phyloP scores from a whole-genome alignment of 2,888 invertebrate genomes.

The Callyntrura sp. region DNA sequence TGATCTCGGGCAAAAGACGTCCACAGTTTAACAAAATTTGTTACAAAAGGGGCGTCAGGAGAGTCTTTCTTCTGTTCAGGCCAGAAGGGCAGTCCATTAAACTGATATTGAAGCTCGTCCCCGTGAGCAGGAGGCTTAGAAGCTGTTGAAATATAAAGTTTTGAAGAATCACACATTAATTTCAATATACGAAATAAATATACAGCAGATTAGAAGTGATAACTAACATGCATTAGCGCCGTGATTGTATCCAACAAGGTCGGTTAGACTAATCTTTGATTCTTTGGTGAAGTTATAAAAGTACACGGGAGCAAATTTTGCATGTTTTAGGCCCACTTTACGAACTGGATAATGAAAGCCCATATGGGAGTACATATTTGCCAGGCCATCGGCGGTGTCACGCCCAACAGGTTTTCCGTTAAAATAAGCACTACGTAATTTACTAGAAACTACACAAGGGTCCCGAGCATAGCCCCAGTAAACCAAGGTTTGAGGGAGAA shows the following conservation, averaged over 20 bases:
- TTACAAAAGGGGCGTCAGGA: slow-evolving; percentile 67
- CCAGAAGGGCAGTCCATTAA: slow-evolving; percentile 13
- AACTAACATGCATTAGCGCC: slow-evolving; percentile 19
- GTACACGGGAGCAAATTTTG: slow-evolving; percentile 67
- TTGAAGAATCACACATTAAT: too few relatives aligned
- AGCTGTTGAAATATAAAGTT: not conserved
- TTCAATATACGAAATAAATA: too few relatives aligned
- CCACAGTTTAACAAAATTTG: slow-evolving; percentile 67
- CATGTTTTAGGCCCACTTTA: slow-evolving; percentile 62
- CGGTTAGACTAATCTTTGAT: slow-evolving; percentile 29
- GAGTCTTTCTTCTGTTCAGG: slow-evolving; percentile 63
- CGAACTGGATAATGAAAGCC: slow-evolving; percentile 62
- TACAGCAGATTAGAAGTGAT: not conserved
- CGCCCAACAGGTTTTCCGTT: slow-evolving; percentile 42
- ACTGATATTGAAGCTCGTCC: slow-evolving; percentile 74
- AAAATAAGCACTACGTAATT: slow-evolving; percentile 70
- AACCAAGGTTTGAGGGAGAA: slow-evolving; percentile 58
- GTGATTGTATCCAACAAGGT: slow-evolving; percentile 44
- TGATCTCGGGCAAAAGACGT: slow-evolving; percentile 74
- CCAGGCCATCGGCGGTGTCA: slow-evolving; percentile 25
- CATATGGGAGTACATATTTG: slow-evolving; percentile 51
- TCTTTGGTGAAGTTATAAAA: slow-evolving; percentile 69
- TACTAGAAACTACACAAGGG: slow-evolving; percentile 61
- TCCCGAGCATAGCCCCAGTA: slow-evolving; percentile 58
- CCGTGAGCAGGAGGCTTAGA: slow-evolving; percentile 67